Base-by-base conservation (phyloP, 2,888 invertebrate species). In the Rhabditophanes sp. region DNA sequence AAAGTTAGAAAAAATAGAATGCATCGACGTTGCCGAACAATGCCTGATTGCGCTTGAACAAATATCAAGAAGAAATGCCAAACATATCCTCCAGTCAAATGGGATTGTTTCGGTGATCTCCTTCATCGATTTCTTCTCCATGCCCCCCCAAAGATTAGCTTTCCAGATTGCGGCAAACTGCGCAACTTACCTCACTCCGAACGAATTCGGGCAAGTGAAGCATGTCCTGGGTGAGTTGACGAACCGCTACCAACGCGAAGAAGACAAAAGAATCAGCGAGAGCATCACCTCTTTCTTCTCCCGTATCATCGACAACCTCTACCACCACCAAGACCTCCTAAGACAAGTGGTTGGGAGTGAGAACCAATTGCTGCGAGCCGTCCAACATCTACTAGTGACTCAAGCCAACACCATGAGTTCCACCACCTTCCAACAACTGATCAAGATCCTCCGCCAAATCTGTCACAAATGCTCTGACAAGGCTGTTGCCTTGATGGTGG, bases 21-120 rank as follows among this genome's bases (percentile, higher is more conserved):
- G 93, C 67, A 93, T 96, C 84, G 96, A 96, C 70, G 93, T 96
- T 14, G 96, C 96, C 3, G 96, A 96, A 68, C 93, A 96, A 71
- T 83, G 87, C 49, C 74, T 96, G 42, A 87, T 90, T 4, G 93
- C 93, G 2, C 72, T 96, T 25, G 93, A 96, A 66, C 90, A 90
- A 78, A 73, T 96, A 31, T 93, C 90, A 0, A 75, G 87, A 9
- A 74, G 90, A 39, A 96, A 96, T 69, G 84, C 87, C 59, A 96
- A 93, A 70, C 78, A 85, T 25, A 93, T 96, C 50, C 70, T 96
- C 41, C 82, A 83, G 68, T 84, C 85, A 44, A 78, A 83, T 50
- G 93, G 93, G 19, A 88, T 96, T 3, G 78, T 84, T 4, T 84
- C 93, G 2, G 90, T 90, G 67, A 75, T 96, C 49, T 88, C 80